These are phyloP conservation scores for Chaetorhynchus papuensis DNA, from an alignment of 2,113 vertebrate genomes.

Conservation along the genomic window DNA sequence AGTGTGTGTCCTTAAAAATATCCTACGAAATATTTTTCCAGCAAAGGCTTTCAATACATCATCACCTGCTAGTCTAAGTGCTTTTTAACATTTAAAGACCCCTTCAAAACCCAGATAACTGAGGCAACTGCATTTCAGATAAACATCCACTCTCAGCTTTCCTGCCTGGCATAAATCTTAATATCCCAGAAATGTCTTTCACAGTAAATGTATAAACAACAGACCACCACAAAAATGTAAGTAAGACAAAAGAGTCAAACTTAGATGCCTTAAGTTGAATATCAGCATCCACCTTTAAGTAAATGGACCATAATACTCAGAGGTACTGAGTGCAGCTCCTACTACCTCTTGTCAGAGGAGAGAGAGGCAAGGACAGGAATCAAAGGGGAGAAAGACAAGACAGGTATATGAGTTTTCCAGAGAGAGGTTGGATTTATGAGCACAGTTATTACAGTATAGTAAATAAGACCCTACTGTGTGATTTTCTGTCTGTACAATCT, in stretches of 20 bases:
- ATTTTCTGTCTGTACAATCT: conserved; percentile 55
- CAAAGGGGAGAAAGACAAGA: not conserved
- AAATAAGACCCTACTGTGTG: conserved; percentile 51
- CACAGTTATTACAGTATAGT: conserved; percentile 52
- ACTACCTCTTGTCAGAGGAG: not conserved
- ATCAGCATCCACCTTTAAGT: not conserved
- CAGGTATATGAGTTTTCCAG: conserved; percentile 10
- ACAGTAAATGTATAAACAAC: not conserved
- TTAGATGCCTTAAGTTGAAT: conserved; percentile 17
- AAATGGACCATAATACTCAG: conserved; percentile 17
- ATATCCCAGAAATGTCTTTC: conserved; percentile 8
- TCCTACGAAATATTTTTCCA: not conserved
- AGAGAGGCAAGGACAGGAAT: conserved; percentile 1
- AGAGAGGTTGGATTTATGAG: conserved; percentile 51
- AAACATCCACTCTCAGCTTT: not conserved
- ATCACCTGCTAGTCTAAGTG: not conserved
- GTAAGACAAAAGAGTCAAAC: conserved; percentile 40
- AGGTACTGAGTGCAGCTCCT: not conserved
- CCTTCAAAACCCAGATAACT: not conserved
- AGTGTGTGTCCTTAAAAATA: not conserved
- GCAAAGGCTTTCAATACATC: not conserved
- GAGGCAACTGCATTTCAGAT: not conserved
- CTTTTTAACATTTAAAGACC: conserved; percentile 20
- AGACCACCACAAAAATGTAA: conserved; percentile 20
- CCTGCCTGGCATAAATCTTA: conserved; percentile 23